Conservation (phyloP, 2,888 invertebrate species). For the Geotrupes spiniger region DNA sequence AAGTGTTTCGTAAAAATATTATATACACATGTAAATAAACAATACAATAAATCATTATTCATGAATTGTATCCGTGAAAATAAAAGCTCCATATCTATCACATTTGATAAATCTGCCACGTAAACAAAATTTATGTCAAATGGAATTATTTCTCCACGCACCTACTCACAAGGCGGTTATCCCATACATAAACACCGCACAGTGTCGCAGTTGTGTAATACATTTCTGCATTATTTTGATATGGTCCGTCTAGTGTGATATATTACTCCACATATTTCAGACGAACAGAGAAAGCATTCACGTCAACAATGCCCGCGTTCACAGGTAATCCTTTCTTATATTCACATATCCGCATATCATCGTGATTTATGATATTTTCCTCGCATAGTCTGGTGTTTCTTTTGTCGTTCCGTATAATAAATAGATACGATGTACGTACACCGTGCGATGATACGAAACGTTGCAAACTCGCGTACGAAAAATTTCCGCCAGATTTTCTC, state of each 20-base stretch:
- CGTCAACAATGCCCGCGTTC: constrained; percentile 15
- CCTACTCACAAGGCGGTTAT: too few species aligned
- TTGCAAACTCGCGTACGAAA: too few species aligned
- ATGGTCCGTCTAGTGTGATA: constrained; percentile 5
- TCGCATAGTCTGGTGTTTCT: constrained; percentile 17
- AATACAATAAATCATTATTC: too few species aligned
- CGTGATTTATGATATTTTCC: constrained; percentile 26
- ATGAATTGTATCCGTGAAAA: too few species aligned
- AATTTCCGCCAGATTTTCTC: too few species aligned
- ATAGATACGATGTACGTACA: constrained; percentile 16
- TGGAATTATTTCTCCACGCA: too few species aligned
- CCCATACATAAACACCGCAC: not conserved
- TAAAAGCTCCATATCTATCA: too few species aligned
- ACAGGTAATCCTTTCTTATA: constrained; percentile 26
- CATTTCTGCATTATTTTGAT: constrained; percentile 3
- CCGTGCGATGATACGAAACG: constrained; percentile 21
- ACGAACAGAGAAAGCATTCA: constrained; percentile 14
- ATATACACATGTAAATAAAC: too few species aligned
- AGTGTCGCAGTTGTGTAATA: not conserved
- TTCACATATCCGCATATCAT: constrained; percentile 24
- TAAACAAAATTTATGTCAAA: too few species aligned
- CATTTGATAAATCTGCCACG: too few species aligned
- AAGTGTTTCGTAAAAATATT: too few species aligned
- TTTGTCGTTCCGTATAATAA: constrained; percentile 20
- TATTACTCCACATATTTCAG: constrained; percentile 13